Base-by-base conservation (phyloP, 2,888 invertebrate genomes). In the Cordylochernes scorpioides region DNA sequence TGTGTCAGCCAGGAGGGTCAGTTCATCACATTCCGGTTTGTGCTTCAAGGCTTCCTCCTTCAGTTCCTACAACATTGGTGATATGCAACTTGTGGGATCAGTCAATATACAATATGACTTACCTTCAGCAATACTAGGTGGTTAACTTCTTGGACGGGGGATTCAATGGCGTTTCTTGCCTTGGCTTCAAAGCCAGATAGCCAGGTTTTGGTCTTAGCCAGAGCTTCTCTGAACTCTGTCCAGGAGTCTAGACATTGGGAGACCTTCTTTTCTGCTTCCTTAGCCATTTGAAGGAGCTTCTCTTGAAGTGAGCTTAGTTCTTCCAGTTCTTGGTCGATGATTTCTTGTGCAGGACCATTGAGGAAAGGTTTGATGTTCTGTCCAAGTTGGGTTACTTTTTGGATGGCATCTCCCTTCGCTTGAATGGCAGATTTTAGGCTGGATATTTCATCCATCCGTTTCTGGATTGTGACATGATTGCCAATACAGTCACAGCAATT, bases 221-320 rank as follows among this genome's bases (percentile, higher is more conserved):
- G 67, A 4, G 69, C 68, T 32, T 64, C 63, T 28, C 68, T 60
- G 52, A 72, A 84, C 38, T 72, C 71, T 3, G 68, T 65, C 82
- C 82, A 84, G 0, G 70, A 67, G 1, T 67, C 59, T 26, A 75
- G 59, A 42, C 80, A 80, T 44, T 69, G 67, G 29, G 67, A 64
- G 4, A 84, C 50, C 17, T 67, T 59, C 39, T 67, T 67, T 46
- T 71, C 70, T 0, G 73, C 70, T 38, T 78, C 74, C 28, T 68
- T 67, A 37, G 70, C 67, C 37, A 72, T 63, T 16, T 65, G 64
- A 46, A 72, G 70, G 5, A 82, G 52, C 6, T 68, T 65, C 47
- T 78, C 74, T 73, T 77, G 77, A 45, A 78, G 78, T 9, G 63
- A 58, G 43, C 69, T 70, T 18, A 80, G 49, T 44, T 73, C 72